A percentile compares a stretch with the other conserved stretches of the same genome.
phyloP scores from a whole-genome alignment of 2,888 invertebrate genomes.

The Idaea biselata region DNA sequence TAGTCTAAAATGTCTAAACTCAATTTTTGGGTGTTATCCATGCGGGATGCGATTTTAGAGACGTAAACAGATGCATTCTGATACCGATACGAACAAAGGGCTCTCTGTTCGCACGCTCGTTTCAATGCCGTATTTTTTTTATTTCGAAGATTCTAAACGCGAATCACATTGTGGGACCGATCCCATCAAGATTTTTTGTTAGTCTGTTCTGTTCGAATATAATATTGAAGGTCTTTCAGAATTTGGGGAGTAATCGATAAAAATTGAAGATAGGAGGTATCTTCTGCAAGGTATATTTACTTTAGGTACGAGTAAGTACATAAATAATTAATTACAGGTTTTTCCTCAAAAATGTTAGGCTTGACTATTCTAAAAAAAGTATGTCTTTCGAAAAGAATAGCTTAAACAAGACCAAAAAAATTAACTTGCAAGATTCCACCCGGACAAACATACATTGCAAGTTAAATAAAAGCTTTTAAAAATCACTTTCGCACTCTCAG shows the following conservation, averaged over 20 bases:
- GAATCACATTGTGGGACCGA: conserved; percentile 64
- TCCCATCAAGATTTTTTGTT: conserved; percentile 37
- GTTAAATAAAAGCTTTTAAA: too few species aligned
- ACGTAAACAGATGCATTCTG: conserved; percentile 4
- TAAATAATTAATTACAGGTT: too few species aligned
- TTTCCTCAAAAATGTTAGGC: too few species aligned
- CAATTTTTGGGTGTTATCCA: background rate
- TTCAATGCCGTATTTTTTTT: conserved; percentile 65
- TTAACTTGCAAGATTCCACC: too few species aligned
- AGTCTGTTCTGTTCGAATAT: conserved; percentile 19
- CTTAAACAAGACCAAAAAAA: too few species aligned
- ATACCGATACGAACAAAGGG: conserved; percentile 53
- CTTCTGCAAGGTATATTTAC: background rate
- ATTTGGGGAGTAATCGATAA: background rate
- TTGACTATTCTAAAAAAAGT: background rate
- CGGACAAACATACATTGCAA: too few species aligned
- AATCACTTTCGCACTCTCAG: too few species aligned
- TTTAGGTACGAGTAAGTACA: too few species aligned
- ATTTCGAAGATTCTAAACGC: conserved; percentile 58
- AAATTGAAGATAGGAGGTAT: background rate
- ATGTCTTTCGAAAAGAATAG: background rate
- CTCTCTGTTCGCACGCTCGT: conserved; percentile 68
- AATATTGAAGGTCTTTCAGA: conserved; percentile 1
- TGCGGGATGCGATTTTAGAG: background rate
- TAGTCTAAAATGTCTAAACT: background rate